Percentiles rank a stretch among this genome's conserved stretches.
Evolutionary conservation across 2,797 vertebrate genomes (phyloP).

Genomic region (Phataginus tetradactyla): DNA sequence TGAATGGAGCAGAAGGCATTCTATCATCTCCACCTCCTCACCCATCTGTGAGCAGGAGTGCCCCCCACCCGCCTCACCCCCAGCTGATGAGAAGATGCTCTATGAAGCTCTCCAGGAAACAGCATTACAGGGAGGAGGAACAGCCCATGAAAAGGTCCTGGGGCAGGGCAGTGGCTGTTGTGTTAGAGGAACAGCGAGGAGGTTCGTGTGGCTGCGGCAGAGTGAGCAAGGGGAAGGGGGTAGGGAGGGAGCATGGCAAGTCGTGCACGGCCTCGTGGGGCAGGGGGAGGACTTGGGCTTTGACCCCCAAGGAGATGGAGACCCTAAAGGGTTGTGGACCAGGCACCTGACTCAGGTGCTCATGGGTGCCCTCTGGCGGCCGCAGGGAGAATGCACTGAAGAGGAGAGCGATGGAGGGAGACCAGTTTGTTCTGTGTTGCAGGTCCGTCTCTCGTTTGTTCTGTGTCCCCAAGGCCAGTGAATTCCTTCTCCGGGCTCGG

Average conservation of each 20-base stretch:
- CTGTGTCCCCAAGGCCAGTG: neutral
- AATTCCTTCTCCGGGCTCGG: neutral
- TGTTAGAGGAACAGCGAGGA: neutral
- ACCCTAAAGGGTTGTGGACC: neutral
- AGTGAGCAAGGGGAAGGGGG: neutral
- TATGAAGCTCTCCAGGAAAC: neutral
- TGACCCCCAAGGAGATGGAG: neutral
- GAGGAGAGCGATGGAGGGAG: neutral
- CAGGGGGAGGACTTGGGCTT: neutral
- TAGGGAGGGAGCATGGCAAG: rapidly evolving
- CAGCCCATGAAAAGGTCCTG: neutral
- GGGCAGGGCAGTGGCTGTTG: neutral
- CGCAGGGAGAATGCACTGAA: neutral
- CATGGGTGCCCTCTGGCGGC: neutral
- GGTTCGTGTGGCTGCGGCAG: neutral
- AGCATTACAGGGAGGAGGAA: neutral
- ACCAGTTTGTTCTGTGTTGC: too few species aligned
- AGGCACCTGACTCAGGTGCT: too few species aligned
- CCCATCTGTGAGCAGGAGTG: neutral
- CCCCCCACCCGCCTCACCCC: neutral
- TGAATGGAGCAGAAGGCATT: neutral
- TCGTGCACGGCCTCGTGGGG: neutral
- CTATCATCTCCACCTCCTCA: neutral
- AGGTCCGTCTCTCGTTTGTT: neutral
- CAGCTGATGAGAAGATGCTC: neutral